Conservation (phyloP, 2,888 invertebrate species). For the Papilio protenor region DNA sequence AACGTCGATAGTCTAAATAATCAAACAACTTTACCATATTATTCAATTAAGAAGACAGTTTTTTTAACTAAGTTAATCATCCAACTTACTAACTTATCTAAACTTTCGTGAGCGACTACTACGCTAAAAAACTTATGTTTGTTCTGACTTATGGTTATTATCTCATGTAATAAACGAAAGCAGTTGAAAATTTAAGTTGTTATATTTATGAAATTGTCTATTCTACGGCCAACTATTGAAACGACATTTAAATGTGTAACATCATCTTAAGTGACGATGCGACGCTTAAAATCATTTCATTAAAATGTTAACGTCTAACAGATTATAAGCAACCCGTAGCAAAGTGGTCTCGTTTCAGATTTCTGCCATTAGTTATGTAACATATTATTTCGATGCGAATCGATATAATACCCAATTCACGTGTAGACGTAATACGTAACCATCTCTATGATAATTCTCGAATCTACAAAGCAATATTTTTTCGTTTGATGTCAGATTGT, state of each 20-base stretch:
- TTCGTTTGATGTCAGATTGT: not conserved
- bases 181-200: not conserved
- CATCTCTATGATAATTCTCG: slow-evolving; percentile 1
- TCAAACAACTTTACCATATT: not conserved
- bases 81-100: too few species aligned
- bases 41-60: too few species aligned
- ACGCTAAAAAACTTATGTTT: not conserved
- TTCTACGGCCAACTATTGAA: not conserved
- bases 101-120: too few species aligned
- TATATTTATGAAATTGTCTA: not conserved
- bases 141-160: not conserved
- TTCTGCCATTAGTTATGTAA: not conserved
- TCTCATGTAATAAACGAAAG: not conserved
- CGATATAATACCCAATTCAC: slow-evolving; percentile 6
- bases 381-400: not conserved
- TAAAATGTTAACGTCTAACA: too few species aligned
- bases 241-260: too few species aligned
- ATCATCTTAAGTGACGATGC: too few species aligned
- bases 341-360: too few species aligned
- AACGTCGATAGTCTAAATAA: not conserved
- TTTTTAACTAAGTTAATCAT: too few species aligned
- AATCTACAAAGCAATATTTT: not conserved
- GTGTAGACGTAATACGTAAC: not conserved
- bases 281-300: too few species aligned
- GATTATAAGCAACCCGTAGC: too few species aligned